Percentiles rank a stretch among this genome's conserved stretches.
Evolutionary conservation across 2,888 invertebrate species (phyloP).

Genomic region (Polymixis lichenea): DNA sequence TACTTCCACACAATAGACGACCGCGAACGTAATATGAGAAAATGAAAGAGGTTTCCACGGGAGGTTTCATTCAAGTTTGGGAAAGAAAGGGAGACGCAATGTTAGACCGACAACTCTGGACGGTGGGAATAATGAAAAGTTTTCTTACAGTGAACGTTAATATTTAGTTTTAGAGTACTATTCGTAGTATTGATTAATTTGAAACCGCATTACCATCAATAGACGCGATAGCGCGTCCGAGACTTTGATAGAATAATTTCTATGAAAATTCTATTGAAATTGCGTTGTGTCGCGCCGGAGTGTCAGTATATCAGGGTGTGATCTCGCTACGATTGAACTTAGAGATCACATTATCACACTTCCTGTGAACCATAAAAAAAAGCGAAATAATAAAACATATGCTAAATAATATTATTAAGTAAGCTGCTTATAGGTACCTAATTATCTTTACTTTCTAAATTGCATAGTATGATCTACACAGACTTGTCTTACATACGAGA

Average conservation of each 20-base stretch:
- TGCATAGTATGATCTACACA: background rate
- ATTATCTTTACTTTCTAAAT: background rate
- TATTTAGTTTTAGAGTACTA: background rate
- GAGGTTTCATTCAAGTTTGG: conserved; percentile 53
- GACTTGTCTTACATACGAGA: background rate
- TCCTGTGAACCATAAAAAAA: too few species aligned
- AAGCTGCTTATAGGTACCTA: background rate
- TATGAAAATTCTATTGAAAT: too few species aligned
- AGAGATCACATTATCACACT: too few species aligned
- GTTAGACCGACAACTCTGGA: conserved; percentile 49
- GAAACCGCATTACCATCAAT: background rate
- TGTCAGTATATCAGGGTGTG: too few species aligned
- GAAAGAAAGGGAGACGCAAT: conserved; percentile 50
- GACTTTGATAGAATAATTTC: too few species aligned
- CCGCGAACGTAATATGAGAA: conserved; percentile 54
- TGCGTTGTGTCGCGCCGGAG: too few species aligned
- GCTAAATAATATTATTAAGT: background rate
- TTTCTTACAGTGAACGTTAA: conserved; percentile 4
- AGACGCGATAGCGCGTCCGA: too few species aligned
- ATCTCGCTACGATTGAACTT: background rate
- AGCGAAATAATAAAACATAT: too few species aligned
- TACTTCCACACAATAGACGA: conserved; percentile 66
- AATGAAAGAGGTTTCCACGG: conserved; percentile 55
- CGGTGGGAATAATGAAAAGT: conserved; percentile 43
- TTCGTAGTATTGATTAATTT: conserved; percentile 1